Evolutionary conservation across 2,888 invertebrate species (phyloP), one percentile per base, ranked within the genome.

Genomic region (Eilema caniola): DNA sequence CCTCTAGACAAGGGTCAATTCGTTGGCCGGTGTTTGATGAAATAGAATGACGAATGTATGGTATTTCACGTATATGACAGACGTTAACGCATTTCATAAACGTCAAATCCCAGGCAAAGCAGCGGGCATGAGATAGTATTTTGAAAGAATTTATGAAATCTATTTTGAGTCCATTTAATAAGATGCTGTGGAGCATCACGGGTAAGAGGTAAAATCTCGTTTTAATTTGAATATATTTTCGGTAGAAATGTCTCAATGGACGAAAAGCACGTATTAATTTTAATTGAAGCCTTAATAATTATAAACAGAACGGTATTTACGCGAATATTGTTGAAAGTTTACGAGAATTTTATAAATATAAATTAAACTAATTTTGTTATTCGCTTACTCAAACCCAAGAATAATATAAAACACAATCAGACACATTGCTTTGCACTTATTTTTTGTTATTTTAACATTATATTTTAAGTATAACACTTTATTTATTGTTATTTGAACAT

Each of bases 131-230:
- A 14, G 4, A 3, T 16, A 41, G 5, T 47, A 16, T 41, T 16
- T n/a, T 53, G n/a, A 53, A 53, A 53, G n/a, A 53, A 53, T 47
- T 47, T 47, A 53, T n/a, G 53, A 53, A 53, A 53, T 53, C 53
- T 53, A 53, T 47, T 47, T 8, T 53, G 53, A 53, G n/a, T n/a
- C 2, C 10, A 20, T 53, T 10, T n/a, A 53, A 10, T 20, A n/a
- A 20, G 8, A 53, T n/a, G 20, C 47, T 47, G 47, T 47, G 20
- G 7, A 53, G 20, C 53, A 47, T 41, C 41, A 16, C 41, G 41
- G 53, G n/a, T n/a, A n/a, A 53, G 53, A 53, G 53, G 53, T 20
- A 53, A 53, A 20, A 53, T 20, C n/a, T 53, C 47, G 47, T 53
- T 53, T 53, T 20, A 53, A 53, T 53, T 53, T 53, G 20, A 53